phyloP scores from a whole-genome alignment of 2,113 vertebrate species.

The Pongo abelii region DNA sequence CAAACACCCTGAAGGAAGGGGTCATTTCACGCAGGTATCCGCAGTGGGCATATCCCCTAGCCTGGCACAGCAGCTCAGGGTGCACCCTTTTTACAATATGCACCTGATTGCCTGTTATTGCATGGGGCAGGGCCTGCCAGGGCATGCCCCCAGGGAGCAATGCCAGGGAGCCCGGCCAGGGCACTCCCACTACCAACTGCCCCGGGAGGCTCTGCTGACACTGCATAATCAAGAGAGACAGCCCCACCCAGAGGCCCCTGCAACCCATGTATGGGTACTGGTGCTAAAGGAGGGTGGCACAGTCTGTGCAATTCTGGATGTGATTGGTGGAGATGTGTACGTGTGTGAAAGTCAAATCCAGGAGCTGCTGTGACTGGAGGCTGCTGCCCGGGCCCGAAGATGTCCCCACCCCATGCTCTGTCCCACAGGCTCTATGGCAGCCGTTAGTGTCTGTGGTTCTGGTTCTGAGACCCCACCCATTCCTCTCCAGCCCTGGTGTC shows the following conservation, averaged over 20 bases:
- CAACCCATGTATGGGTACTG: not conserved
- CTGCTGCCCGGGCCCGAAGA: not conserved
- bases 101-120: not conserved
- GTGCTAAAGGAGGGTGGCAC: not conserved
- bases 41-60: fast-evolving
- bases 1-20: not conserved
- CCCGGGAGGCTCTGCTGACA: not conserved
- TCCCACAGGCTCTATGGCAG: no score
- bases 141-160: not conserved
- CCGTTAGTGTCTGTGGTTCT: not conserved
- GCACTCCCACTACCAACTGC: not conserved
- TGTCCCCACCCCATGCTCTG: no score
- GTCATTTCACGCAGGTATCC: not conserved
- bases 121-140: not conserved
- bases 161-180: not conserved
- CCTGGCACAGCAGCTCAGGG: not conserved
- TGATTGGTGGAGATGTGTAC: not conserved
- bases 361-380: not conserved
- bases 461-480: not conserved
- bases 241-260: not conserved
- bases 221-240: not conserved
- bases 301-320: not conserved
- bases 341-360: not conserved
- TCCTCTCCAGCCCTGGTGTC: no score
- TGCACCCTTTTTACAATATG: not conserved